Evolutionary conservation across 2,113 vertebrate species (phyloP).

Genomic region (Prinia subflava): DNA sequence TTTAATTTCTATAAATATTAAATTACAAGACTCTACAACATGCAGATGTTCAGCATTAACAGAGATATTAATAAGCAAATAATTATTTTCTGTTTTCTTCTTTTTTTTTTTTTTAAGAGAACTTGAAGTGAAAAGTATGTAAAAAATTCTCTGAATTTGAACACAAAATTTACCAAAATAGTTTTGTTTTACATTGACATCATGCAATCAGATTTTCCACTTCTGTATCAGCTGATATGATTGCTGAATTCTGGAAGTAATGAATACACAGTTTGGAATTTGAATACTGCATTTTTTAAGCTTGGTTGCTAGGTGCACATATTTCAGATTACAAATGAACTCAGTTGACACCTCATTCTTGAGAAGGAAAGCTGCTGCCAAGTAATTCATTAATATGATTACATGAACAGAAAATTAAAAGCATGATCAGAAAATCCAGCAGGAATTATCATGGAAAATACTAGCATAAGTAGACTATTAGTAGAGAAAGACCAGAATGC

Average conservation of each 20-base stretch:
- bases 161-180: not conserved
- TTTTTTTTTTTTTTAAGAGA: not conserved
- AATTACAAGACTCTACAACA: not conserved
- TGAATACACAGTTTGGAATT: not conserved
- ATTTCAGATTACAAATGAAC: not conserved
- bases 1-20: not conserved
- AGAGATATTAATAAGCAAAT: not conserved
- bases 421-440: not conserved
- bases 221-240: not conserved
- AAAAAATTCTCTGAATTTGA: not conserved
- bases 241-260: not conserved
- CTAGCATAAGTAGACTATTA: not conserved
- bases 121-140: not conserved
- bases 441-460: not conserved
- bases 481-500: not conserved
- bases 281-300: not conserved
- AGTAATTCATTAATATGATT: conserved; percentile 21
- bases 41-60: not conserved
- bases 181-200: not conserved
- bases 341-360: not conserved
- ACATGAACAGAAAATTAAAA: not conserved
- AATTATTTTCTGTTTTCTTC: not conserved
- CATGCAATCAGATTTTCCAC: not conserved
- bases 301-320: not conserved
- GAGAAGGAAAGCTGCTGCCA: not conserved